Percentiles rank a stretch among this genome's conserved stretches.
phyloP scores from a whole-genome alignment of 2,888 invertebrate species.

The Harmothoe impar region DNA sequence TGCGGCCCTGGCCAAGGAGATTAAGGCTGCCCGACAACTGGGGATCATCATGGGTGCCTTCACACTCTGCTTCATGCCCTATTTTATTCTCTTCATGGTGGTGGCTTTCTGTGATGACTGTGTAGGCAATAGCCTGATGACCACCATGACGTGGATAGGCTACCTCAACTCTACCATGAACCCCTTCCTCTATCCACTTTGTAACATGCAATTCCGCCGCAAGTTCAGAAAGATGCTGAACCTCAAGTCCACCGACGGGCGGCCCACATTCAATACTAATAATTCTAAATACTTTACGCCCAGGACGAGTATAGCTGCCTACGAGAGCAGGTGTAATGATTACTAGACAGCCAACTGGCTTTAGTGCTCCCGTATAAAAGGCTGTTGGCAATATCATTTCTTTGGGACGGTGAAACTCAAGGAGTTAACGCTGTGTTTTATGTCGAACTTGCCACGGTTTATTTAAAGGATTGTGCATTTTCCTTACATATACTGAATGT shows the following conservation, averaged over 20 bases:
- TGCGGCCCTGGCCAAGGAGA: conserved; percentile 79
- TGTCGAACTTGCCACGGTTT: conserved; percentile 48
- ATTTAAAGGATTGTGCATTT: conserved; percentile 40
- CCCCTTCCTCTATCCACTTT: conserved; percentile 85
- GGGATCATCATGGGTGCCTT: conserved; percentile 87
- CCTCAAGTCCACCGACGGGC: conserved; percentile 51
- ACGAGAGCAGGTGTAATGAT: conserved; percentile 57
- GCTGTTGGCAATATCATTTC: conserved; percentile 18
- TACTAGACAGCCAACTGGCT: neutral
- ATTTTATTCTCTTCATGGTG: conserved; percentile 86
- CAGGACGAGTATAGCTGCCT: conserved; percentile 57
- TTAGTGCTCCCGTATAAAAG: conserved; percentile 7
- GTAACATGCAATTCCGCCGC: conserved; percentile 84
- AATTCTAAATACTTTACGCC: conserved; percentile 54
- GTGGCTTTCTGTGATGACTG: conserved; percentile 85
- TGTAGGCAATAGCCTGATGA: conserved; percentile 83
- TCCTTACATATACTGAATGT: conserved; percentile 49
- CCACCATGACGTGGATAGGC: conserved; percentile 85
- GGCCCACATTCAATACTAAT: conserved; percentile 1
- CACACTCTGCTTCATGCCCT: conserved; percentile 86
- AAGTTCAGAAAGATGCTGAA: conserved; percentile 81
- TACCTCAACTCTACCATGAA: conserved; percentile 85
- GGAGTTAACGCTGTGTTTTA: neutral
- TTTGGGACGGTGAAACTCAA: neutral
- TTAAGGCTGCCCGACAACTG: conserved; percentile 86